Evolutionary conservation across 2,797 vertebrate genomes (phyloP), one percentile per base, ranked within the genome.

Genomic region (Leuciscus waleckii): DNA sequence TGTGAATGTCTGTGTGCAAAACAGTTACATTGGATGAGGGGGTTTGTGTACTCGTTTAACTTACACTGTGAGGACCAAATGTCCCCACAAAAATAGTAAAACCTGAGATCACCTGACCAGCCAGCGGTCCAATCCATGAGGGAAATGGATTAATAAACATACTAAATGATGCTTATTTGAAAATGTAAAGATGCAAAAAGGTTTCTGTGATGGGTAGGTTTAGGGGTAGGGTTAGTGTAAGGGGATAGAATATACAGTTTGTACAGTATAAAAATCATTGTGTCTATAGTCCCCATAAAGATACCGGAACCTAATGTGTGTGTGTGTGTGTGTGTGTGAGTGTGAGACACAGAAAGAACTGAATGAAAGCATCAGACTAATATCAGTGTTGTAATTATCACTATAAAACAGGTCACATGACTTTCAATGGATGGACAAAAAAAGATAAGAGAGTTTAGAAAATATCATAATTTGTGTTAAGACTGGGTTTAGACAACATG

Each of bases 331-430:
- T 21, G 37, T n/a, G 1, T n/a, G 54, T 10, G 3, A 4, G 3
- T 1, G 29, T 1, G 29, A 13, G 58, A 14, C 11, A 90, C 91
- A 94, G 92, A 92, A 92, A 87, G 93, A 93, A 94, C 97, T 99
- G 97, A 98, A 98, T 98, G 97, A 96, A 92, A 91, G 92, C 95
- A 96, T 95, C 93, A 95, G 95, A 96, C 96, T 96, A 96, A 96
- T 96, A 99, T 97, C 96, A 97, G 96, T 95, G 95, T 95, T 95
- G 96, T 96, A 97, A 97, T 97, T 98, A 96, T 85, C 97, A 96
- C 95, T 95, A 94, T 95, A 95, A 92, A 92, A 95, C 95, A 97
- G 97, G 96, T 98, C 97, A 98, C 95, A 95, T 96, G 61, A 63
- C 61, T 29, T 29, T 29, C 14, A 63, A 16, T 63, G 61, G 61